Percentiles rank a stretch among this genome's conserved stretches.
These are phyloP conservation scores for Nesogale talazaci DNA, from an alignment of 2,113 vertebrate genomes.

Conservation along the genomic window DNA sequence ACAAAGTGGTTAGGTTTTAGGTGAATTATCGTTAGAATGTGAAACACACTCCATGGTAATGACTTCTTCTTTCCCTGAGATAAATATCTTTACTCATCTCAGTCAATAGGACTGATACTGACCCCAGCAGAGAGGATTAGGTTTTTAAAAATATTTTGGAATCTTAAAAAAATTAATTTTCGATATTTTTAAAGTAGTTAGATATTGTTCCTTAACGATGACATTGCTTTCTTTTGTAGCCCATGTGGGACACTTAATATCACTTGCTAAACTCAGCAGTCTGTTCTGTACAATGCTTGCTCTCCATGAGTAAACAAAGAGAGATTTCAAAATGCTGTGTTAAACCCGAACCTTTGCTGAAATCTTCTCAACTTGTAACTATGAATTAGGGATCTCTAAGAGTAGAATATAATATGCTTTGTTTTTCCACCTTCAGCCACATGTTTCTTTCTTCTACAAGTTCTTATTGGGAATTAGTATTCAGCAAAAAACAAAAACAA, in stretches of 20 bases:
- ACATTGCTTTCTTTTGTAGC: neutral
- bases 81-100: neutral
- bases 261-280: neutral
- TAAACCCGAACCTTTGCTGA: neutral
- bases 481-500: neutral
- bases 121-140: too few relatives aligned
- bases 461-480: neutral
- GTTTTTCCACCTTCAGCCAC: neutral
- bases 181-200: neutral
- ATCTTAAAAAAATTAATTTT: too few relatives aligned
- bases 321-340: neutral
- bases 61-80: neutral
- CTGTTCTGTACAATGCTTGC: neutral
- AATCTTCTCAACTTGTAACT: neutral
- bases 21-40: conserved; percentile 19
- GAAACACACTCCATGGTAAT: neutral
- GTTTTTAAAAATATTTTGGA: neutral
- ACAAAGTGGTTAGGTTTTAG: neutral
- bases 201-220: neutral
- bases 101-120: neutral
- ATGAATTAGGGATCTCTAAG: neutral
- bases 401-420: neutral
- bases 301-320: conserved; percentile 19
- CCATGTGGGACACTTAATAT: neutral
- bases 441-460: neutral